Evolutionary conservation across 2,113 vertebrate genomes (phyloP).

Genomic region (Pangasianodon gigas): DNA sequence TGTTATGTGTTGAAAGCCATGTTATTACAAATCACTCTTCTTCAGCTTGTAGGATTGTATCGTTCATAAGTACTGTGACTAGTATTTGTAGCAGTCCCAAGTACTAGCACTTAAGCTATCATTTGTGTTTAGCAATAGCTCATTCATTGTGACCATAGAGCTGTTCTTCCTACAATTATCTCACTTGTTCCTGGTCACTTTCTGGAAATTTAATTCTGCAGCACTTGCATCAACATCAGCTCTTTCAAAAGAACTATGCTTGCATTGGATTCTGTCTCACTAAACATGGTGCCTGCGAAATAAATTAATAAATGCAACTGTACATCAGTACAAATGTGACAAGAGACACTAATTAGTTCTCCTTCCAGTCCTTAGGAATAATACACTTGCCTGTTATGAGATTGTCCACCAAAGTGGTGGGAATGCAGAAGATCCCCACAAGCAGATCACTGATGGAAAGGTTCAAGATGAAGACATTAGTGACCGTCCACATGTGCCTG

Average conservation of each 20-base stretch:
- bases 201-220: too few relatives aligned
- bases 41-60: neutral
- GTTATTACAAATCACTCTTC: neutral
- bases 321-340: neutral
- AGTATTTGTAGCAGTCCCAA: too few relatives aligned
- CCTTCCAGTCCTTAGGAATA: neutral
- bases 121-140: too few relatives aligned
- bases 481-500: conserved; percentile 64
- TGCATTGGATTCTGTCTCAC: neutral
- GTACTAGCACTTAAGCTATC: too few relatives aligned
- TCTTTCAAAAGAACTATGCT: neutral
- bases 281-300: neutral
- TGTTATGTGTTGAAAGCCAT: neutral
- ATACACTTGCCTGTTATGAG: conserved; percentile 65
- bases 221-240: too few relatives aligned
- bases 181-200: too few relatives aligned
- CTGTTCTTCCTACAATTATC: too few relatives aligned
- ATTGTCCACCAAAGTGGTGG: conserved; percentile 65
- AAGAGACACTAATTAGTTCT: neutral
- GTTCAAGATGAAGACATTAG: conserved; percentile 69
- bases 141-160: neutral
- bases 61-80: neutral
- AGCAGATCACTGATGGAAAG: conserved; percentile 68
- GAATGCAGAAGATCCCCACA: conserved; percentile 68
- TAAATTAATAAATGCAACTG: neutral